A percentile compares a stretch with the other conserved stretches of the same genome.
Conservation (phyloP, 2,888 invertebrate species). For the Rhogogaster chlorosoma region DNA sequence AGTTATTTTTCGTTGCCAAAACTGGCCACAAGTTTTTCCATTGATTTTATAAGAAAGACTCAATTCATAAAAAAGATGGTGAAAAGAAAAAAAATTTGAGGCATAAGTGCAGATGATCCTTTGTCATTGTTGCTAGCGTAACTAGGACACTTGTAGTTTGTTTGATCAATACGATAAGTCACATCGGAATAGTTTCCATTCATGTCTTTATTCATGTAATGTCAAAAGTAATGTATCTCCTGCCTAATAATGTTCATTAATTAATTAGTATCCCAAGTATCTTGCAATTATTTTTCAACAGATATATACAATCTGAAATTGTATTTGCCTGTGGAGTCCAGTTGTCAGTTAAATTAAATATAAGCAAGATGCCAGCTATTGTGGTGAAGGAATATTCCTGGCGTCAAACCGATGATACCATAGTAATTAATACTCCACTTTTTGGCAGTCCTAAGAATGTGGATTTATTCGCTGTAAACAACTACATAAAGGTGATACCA, state of each 20-base stretch:
- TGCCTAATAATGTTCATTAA: not conserved
- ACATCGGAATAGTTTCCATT: not conserved
- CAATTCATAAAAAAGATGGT: not conserved
- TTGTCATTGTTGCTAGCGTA: slow-evolving; percentile 34
- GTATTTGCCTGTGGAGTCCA: not conserved
- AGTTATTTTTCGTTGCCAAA: too few relatives aligned
- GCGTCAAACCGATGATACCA: slow-evolving; percentile 83
- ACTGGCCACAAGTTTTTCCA: not conserved
- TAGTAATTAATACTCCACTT: slow-evolving; percentile 85
- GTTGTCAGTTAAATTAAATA: not conserved
- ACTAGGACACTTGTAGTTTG: slow-evolving; percentile 31
- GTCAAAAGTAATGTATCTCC: not conserved
- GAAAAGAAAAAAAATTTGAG: not conserved
- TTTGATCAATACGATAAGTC: slow-evolving; percentile 41
- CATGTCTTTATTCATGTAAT: not conserved
- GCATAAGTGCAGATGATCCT: not conserved
- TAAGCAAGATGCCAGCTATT: slow-evolving; percentile 82
- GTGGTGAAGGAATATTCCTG: slow-evolving; percentile 87
- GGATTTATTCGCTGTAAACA: slow-evolving; percentile 85
- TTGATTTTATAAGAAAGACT: not conserved
- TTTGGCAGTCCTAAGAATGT: slow-evolving; percentile 83
- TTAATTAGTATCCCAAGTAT: not conserved
- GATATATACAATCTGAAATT: not conserved
- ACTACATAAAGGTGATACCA: slow-evolving; percentile 83
- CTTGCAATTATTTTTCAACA: not conserved